Base-by-base conservation (phyloP, 2,113 vertebrate genomes). In the Phylloscopus whistleri region DNA sequence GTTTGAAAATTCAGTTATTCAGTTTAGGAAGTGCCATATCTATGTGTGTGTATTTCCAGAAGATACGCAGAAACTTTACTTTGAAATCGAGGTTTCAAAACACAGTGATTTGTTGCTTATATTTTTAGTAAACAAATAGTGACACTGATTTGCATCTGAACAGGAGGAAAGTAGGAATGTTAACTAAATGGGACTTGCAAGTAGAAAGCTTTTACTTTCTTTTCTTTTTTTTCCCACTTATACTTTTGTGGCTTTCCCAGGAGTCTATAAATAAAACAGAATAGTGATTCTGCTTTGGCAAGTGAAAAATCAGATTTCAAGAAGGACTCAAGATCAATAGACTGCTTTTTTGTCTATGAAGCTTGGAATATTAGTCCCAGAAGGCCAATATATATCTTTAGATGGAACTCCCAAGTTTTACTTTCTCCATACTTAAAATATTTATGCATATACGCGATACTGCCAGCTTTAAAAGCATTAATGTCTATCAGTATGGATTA, bases 181-280 rank as follows among this genome's bases (percentile, higher is more conserved):
- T 77, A 89, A 68, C 28, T 18, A 86, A 70, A 76, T 51, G 16
- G 66, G 53, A 24, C 19, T 62, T 62, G 10, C 10, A 46, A 78
- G 28, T 35, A 55, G 30, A 85, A 80, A 66, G 11, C 1, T 16
- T 62, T 73, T 76, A 13, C 1, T 3, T 60, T 18, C 20, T 46
- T 46, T 37, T 10, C 6, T 35, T 16, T 23, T 9, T 28, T 5
- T 13, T 11, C 7, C 37, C 9, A 19, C 18, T 56, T 67, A n/a
- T 37, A 56, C 51, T 87, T 91, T 43, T 58, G 35, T 64, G n/a
- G 11, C 63, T 16, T 84, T 94, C 55, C 60, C 67, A n/a, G 12
- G 55, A 94, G 83, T 69, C 76, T 77, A 92, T 92, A 94, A 95
- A 95, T 96, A 93, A 96, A 95, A 44, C 16, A 79, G 39, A 94